Percentiles rank a stretch among this genome's conserved stretches.
Conservation (phyloP, 2,888 invertebrate species). For the Neelides folsomi region DNA sequence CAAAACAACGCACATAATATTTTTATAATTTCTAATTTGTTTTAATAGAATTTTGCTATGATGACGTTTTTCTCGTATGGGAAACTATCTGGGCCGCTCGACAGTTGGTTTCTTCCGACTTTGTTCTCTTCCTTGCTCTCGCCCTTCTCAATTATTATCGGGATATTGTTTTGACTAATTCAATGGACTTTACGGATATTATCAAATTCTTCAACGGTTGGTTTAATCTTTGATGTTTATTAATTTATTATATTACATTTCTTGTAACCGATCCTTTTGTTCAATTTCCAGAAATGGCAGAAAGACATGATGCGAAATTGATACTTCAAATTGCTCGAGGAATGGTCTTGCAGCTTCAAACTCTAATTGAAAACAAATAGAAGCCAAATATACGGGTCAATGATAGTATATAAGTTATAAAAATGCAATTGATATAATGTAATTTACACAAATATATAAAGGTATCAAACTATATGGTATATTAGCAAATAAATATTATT, state of each 20-base stretch:
- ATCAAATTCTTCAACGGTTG: constrained; percentile 95
- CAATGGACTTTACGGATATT: constrained; percentile 96
- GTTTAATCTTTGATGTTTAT: not conserved
- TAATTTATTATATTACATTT: too few relatives aligned
- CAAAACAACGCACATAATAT: not conserved
- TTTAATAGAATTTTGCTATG: constrained; percentile 63
- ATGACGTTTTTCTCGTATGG: constrained; percentile 87
- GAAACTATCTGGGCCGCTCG: constrained; percentile 92
- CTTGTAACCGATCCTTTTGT: not conserved
- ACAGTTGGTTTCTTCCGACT: constrained; percentile 70
- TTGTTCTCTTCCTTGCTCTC: constrained; percentile 82
- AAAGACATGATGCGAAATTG: constrained; percentile 73
- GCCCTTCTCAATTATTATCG: constrained; percentile 83
- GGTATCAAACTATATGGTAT: too few relatives aligned
- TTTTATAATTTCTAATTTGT: constrained; percentile 1
- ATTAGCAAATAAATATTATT: too few relatives aligned
- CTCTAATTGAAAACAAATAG: constrained; percentile 82
- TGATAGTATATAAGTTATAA: too few relatives aligned
- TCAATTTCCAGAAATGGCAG: constrained; percentile 78
- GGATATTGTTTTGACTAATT: constrained; percentile 84
- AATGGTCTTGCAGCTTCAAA: constrained; percentile 75
- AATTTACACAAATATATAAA: too few relatives aligned
- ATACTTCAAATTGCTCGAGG: constrained; percentile 72
- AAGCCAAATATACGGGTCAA: not conserved
- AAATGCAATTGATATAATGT: too few relatives aligned